These are phyloP conservation scores for Crocodylus rhombifer DNA, from an alignment of 2,797 vertebrate genomes.

Conservation along the genomic window DNA sequence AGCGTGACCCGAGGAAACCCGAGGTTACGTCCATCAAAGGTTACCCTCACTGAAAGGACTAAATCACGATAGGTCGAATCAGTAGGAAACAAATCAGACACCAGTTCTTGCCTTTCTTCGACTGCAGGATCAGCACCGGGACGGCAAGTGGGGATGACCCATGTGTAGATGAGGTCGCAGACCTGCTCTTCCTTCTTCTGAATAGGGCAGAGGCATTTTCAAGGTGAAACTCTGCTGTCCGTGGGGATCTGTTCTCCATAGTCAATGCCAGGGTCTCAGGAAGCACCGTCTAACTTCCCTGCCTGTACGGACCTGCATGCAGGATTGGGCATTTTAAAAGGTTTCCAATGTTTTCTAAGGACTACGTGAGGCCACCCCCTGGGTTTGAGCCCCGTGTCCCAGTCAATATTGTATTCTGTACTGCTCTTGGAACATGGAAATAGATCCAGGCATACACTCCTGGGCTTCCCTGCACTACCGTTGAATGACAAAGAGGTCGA, in stretches of 20 bases:
- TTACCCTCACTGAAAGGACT: neutral
- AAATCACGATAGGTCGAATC: neutral
- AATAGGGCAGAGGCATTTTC: neutral
- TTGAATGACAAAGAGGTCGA: constrained; percentile 39
- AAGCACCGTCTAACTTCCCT: neutral
- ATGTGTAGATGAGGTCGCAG: neutral
- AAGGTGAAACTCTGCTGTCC: neutral
- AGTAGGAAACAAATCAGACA: neutral
- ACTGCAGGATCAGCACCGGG: neutral
- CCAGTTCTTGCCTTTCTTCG: neutral
- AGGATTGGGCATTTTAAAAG: neutral
- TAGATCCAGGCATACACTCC: neutral
- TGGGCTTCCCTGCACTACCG: neutral
- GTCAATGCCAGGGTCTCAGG: neutral
- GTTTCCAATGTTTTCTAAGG: neutral
- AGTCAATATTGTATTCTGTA: neutral
- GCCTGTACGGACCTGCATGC: neutral
- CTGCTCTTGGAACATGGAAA: constrained; percentile 59
- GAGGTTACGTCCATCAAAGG: neutral
- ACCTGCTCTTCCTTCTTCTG: neutral
- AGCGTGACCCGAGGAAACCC: neutral
- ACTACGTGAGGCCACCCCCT: neutral
- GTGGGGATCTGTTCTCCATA: neutral
- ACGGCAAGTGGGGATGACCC: neutral
- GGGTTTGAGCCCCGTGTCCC: neutral